Evolutionary conservation across 2,888 invertebrate genomes (phyloP).

Genomic region (Hyalella azteca): DNA sequence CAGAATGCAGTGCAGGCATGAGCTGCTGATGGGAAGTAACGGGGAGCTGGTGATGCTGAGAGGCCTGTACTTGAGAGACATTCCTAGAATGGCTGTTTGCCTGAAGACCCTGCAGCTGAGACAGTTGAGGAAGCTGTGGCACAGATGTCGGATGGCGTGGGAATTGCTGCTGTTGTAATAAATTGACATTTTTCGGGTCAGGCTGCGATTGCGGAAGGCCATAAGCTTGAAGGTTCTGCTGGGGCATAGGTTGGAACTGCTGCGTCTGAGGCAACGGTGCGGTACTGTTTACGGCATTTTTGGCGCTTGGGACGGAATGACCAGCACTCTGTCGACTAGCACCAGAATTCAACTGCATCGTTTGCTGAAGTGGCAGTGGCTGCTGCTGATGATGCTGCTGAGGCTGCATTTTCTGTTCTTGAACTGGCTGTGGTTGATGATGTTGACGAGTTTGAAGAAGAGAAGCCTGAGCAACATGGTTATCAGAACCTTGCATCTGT

Average conservation of each 20-base stretch:
- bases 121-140: constrained; percentile 56
- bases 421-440: constrained; percentile 46
- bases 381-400: constrained; percentile 32
- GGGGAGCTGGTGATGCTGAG: background rate
- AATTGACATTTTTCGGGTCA: background rate
- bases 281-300: background rate
- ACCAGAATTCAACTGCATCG: background rate
- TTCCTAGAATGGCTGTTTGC: background rate
- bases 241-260: constrained; percentile 54
- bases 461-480: background rate
- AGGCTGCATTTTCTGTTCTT: constrained; percentile 33
- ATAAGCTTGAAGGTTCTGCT: constrained; percentile 40
- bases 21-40: constrained; percentile 1
- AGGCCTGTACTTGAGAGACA: background rate
- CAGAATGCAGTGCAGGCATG: constrained; percentile 6
- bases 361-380: background rate
- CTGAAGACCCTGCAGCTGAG: constrained; percentile 46
- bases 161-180: constrained; percentile 44
- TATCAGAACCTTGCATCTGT: background rate
- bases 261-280: constrained; percentile 44
- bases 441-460: constrained; percentile 25
- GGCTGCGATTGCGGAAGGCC: constrained; percentile 9
- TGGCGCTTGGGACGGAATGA: constrained; percentile 4
- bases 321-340: background rate
- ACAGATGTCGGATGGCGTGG: constrained; percentile 41